phyloP scores from a whole-genome alignment of 2,888 invertebrate species.

The Thereva nobilitata region DNA sequence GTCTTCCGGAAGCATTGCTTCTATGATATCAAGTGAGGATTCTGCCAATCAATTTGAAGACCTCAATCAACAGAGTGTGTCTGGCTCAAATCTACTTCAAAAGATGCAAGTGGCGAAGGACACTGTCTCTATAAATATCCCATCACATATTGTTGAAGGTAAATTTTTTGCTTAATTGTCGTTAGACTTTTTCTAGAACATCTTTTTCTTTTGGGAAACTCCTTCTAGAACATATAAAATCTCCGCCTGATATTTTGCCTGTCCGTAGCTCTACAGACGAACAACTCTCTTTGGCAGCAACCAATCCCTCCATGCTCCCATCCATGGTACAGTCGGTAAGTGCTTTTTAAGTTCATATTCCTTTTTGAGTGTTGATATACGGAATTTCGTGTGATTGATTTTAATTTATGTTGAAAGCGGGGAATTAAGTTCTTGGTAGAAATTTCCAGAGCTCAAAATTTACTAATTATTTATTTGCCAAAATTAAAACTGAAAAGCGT shows the following conservation, averaged over 20 bases:
- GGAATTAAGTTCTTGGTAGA: too few species aligned
- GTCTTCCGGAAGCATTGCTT: background rate
- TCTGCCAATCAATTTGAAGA: slow-evolving; percentile 3
- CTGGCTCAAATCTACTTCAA: slow-evolving; percentile 10
- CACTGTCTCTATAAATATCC: slow-evolving; percentile 15
- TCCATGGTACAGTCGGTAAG: slow-evolving; percentile 56
- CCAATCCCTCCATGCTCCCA: slow-evolving; percentile 55
- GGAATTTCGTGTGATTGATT: too few species aligned
- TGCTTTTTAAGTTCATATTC: slow-evolving; percentile 6
- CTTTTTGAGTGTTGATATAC: too few species aligned
- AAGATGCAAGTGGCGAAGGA: slow-evolving; percentile 19
- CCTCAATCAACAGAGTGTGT: background rate
- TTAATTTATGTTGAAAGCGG: too few species aligned
- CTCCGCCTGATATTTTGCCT: background rate
- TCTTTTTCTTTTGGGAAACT: background rate
- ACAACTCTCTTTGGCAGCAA: slow-evolving; percentile 55
- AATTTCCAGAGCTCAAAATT: too few species aligned
- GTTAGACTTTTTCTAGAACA: background rate
- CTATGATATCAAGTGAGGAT: background rate
- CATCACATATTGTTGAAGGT: slow-evolving; percentile 10
- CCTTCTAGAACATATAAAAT: background rate
- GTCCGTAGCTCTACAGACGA: slow-evolving; percentile 47
- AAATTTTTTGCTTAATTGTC: slow-evolving; percentile 1
- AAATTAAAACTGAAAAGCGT: slow-evolving; percentile 5
- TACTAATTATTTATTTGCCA: background rate